Evolutionary conservation across 2,113 vertebrate genomes (phyloP), one percentile per base, ranked within the genome.

Genomic region (Myrmophylax atrothorax): DNA sequence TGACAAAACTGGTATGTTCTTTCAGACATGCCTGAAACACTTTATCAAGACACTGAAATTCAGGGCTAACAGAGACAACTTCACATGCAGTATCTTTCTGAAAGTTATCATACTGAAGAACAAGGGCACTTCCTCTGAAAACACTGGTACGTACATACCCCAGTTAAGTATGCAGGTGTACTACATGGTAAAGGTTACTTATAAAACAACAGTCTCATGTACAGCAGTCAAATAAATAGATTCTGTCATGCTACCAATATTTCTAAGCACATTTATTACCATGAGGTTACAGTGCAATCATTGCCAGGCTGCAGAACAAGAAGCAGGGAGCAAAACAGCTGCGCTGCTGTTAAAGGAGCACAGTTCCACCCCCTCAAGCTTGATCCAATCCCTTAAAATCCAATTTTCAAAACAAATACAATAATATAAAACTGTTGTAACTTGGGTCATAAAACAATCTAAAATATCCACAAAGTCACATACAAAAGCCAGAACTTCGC

Each of bases 311-410:
- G 12, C 20, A 59, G 7, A 81, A 52, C 18, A 78, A 81, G 37
- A 62, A 33, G 20, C 28, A 72, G 26, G 28, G 25, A 82, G 40
- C 23, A 60, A 44, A 15, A 63, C 9, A 72, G 14, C 18, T 63
- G 28, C 40, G 28, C 40, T 87, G 52, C 62, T 60, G 22, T 18
- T 67, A 55, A 29, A 1, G 1, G 9, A 77, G 9, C 0, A 0
- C 1, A 44, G 19, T 9, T 68, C 40, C 19, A 4, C 22, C 31
- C 26, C 29, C 22, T 29, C 25, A 24, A 12, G 53, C 49, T 49
- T 56, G 14, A 84, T 15, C 19, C 17, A 70, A 15, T 38, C n/a
- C n/a, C 29, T 62, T 66, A 84, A 83, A 77, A 87, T 13, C 6
- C 22, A 20, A 19, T 22, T 76, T 84, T 75, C 46, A 56, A 18